A percentile compares a stretch with the other conserved stretches of the same genome.
Evolutionary conservation across 2,888 invertebrate species (phyloP).

Genomic region (Nemoura dubitans): DNA sequence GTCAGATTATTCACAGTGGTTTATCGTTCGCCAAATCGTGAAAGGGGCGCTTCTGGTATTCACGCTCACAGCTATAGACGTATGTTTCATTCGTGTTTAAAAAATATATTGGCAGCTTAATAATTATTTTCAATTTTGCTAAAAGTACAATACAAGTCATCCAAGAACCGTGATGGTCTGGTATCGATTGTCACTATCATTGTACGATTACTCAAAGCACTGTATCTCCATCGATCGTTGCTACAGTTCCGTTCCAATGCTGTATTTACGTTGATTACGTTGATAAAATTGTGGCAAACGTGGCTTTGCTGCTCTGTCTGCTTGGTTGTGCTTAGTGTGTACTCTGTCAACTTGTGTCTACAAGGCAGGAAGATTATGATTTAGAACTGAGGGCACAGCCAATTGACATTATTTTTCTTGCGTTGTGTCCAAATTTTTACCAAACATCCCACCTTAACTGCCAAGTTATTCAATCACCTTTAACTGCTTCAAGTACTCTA

Average conservation of each 20-base stretch:
- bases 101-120: conserved; percentile 1
- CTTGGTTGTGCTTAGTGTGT: neutral
- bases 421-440: neutral
- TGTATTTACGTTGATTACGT: neutral
- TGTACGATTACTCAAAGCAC: neutral
- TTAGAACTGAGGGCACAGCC: neutral
- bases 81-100: conserved; percentile 5
- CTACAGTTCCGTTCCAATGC: neutral
- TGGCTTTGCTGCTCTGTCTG: neutral
- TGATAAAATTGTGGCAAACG: neutral
- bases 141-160: neutral
- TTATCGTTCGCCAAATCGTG: neutral
- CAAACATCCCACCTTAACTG: conserved; percentile 12
- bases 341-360: neutral
- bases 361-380: neutral
- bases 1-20: neutral
- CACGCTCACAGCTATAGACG: conserved; percentile 4
- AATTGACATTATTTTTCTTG: neutral
- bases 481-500: conserved; percentile 7
- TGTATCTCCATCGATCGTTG: neutral
- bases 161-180: neutral
- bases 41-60: neutral
- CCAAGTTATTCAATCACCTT: conserved; percentile 9
- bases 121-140: neutral
- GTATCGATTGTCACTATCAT: neutral